Evolutionary conservation across 1,140 invertebrate genomes (phyloP), one percentile per base, ranked within the genome.

Genomic region (Nephila pilipes): DNA sequence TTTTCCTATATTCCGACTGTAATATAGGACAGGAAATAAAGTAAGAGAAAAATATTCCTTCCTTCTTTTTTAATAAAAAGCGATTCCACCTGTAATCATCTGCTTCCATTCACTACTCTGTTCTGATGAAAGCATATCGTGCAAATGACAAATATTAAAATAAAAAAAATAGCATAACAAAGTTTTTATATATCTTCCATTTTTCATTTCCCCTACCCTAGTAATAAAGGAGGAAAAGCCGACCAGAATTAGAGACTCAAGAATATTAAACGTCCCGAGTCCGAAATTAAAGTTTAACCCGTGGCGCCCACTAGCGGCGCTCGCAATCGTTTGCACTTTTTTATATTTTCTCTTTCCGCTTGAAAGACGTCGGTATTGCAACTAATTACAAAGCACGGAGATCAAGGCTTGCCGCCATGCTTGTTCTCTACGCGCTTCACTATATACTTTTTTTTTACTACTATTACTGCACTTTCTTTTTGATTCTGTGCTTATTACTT

Each of bases 261-360:
- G 38, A 83, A 91, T 83, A 81, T 91, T 58, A 91, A 91, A 83
- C 38, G 79, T 65, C 79, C 79, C n/a, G n/a, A 54, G 38, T 79
- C 75, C 75, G 20, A 83, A 91, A 91, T 91, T 83, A 81, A 91
- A 91, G 79, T 91, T 91, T 91, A 91, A 91, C 89, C 89, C 63
- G 89, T 91, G 79, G 89, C 79, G 89, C 89, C 89, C 89, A 91
- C 89, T 91, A 79, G 89, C 36, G 89, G 89, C 22, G 69, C 20
- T 80, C 60, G 4, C 14, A 29, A 69, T 36, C 69, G 69, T 75
- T 75, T 75, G 32, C 69, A 2, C 18, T 75, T 75, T 75, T 57
- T 25, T 75, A 54, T 83, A 60, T 90, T 80, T 80, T 58, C 46
- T 83, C 57, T 91, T 90, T 83, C 57, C 36, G 18, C 79, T n/a